phyloP scores from a whole-genome alignment of 2,797 vertebrate genomes.

The Anolis apletophallus region DNA sequence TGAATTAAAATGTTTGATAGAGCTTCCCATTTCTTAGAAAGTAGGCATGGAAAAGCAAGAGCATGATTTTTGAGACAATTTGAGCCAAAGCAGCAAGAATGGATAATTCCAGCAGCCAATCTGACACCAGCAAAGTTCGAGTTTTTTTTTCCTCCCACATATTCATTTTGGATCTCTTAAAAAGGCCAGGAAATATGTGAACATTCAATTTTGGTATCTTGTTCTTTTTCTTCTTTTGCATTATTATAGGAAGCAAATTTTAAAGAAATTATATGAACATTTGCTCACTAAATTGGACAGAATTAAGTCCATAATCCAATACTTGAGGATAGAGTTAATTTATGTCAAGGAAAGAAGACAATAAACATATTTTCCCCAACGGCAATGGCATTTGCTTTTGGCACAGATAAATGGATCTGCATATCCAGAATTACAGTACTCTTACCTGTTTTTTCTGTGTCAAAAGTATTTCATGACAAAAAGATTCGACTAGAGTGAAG shows the following conservation, averaged over 20 bases:
- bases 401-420: conserved; percentile 23
- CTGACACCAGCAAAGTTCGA: conserved; percentile 71
- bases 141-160: conserved; percentile 72
- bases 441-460: conserved; percentile 16
- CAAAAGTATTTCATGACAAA: conserved; percentile 28
- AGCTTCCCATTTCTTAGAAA: conserved; percentile 43
- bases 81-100: conserved; percentile 33
- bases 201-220: conserved; percentile 19
- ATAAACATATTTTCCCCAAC: conserved; percentile 31
- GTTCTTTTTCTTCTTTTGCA: conserved; percentile 40
- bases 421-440: background rate
- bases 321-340: background rate
- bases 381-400: background rate
- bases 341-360: conserved; percentile 40
- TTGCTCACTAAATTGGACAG: background rate
- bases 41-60: conserved; percentile 74
- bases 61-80: conserved; percentile 29
- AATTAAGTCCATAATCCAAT: conserved; percentile 3
- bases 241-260: conserved; percentile 35
- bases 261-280: background rate
- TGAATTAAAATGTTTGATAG: conserved; percentile 4
- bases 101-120: conserved; percentile 56
- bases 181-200: background rate
- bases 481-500: conserved; percentile 51
- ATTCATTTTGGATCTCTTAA: background rate